Conservation (phyloP, 2,113 vertebrate genomes). For the Strigops habroptila region DNA sequence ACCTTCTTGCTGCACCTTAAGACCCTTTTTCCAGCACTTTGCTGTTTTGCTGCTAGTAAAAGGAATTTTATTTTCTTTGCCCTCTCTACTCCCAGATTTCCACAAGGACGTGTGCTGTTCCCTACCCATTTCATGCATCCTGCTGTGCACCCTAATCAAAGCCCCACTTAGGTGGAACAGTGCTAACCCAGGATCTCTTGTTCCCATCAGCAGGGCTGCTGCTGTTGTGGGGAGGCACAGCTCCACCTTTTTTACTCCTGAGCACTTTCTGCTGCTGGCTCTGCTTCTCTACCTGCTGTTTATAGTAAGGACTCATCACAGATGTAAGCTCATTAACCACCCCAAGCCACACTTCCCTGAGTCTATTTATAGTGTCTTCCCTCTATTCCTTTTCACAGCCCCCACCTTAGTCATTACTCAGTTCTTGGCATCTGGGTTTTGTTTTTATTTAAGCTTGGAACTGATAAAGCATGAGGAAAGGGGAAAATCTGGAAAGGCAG, state of each 20-base stretch:
- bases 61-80: not conserved
- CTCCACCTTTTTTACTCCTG: not conserved
- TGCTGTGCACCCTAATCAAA: not conserved
- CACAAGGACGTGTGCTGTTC: not conserved
- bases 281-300: constrained; percentile 1
- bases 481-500: not conserved
- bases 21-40: not conserved
- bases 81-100: not conserved
- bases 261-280: not conserved
- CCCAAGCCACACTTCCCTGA: not conserved
- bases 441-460: not conserved
- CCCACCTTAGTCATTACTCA: not conserved
- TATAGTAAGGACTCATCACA: not conserved
- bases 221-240: not conserved
- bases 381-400: not conserved
- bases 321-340: not conserved
- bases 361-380: not conserved
- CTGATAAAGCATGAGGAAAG: not conserved
- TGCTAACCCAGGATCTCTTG: no score
- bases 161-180: not conserved
- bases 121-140: not conserved
- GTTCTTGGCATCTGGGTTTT: not conserved
- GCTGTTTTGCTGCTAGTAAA: not conserved
- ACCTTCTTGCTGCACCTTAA: not conserved
- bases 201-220: not conserved